A percentile compares a stretch with the other conserved stretches of the same genome.
phyloP scores from a whole-genome alignment of 2,888 invertebrate species.

The Cantharis rustica region DNA sequence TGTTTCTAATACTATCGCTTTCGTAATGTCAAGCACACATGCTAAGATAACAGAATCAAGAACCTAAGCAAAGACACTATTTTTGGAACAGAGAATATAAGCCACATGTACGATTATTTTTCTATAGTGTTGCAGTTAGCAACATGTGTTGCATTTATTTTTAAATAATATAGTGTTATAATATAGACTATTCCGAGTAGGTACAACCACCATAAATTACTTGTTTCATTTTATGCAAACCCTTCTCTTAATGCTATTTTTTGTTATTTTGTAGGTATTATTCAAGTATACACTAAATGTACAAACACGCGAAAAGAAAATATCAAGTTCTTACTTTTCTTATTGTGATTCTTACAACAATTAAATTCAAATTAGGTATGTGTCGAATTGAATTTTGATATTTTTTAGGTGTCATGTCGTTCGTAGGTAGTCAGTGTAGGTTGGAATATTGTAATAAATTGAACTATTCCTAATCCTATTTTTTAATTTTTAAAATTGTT shows the following conservation, averaged over 20 bases:
- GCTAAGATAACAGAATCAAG: constrained; percentile 20
- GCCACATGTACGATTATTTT: constrained; percentile 27
- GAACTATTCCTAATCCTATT: too few species aligned
- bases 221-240: neutral
- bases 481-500: too few species aligned
- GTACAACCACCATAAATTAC: neutral
- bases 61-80: constrained; percentile 18
- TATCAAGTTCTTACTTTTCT: too few species aligned
- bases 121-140: constrained; percentile 19
- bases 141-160: neutral
- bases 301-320: too few species aligned
- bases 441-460: too few species aligned
- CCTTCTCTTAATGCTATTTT: neutral
- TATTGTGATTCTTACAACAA: too few species aligned
- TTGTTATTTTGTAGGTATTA: too few species aligned
- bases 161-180: neutral
- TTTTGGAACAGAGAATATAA: constrained; percentile 28
- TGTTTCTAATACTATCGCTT: constrained; percentile 13
- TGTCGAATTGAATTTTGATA: too few species aligned
- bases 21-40: constrained; percentile 18
- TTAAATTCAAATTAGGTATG: too few species aligned
- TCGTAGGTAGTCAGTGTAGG: too few species aligned
- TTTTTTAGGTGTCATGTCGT: too few species aligned
- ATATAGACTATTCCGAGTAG: neutral
- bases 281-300: too few species aligned